Conservation (phyloP, 2,797 vertebrate species). For the Zenarchopterus dispar region DNA sequence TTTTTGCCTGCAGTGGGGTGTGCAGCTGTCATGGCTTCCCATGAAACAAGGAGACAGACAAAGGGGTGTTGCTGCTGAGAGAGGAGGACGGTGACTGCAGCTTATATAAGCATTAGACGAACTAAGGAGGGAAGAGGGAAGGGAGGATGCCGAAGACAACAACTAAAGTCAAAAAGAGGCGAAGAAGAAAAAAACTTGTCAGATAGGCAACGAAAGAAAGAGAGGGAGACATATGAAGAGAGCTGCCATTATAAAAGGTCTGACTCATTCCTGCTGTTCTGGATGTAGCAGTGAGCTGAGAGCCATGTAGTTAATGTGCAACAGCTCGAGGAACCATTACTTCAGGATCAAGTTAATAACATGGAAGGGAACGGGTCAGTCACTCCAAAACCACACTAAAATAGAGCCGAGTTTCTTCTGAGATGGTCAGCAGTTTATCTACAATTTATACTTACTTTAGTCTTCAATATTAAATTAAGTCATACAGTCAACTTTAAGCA, state of each 20-base stretch:
- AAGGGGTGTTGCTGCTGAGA: conserved; percentile 58
- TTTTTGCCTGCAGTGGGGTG: conserved; percentile 59
- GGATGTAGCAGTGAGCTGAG: conserved; percentile 70
- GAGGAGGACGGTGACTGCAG: conserved; percentile 33
- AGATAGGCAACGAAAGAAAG: conserved; percentile 46
- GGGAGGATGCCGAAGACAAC: conserved; percentile 41
- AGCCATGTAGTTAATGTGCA: conserved; percentile 69
- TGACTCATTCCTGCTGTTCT: conserved; percentile 73
- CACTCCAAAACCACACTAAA: conserved; percentile 14
- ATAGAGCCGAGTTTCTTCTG: conserved; percentile 30
- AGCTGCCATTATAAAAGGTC: conserved; percentile 68
- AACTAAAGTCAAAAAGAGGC: conserved; percentile 35
- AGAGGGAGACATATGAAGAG: conserved; percentile 47
- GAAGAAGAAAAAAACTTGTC: conserved; percentile 36
- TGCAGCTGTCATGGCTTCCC: conserved; percentile 63
- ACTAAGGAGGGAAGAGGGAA: conserved; percentile 18
- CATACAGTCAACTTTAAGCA: not conserved
- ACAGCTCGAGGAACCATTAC: conserved; percentile 71
- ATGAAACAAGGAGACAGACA: conserved; percentile 60
- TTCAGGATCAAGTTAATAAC: conserved; percentile 65
- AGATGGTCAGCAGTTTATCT: conserved; percentile 33
- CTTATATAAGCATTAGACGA: conserved; percentile 60
- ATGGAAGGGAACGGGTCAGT: conserved; percentile 24
- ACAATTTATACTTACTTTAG: not conserved
- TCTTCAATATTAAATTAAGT: conserved; percentile 3